A percentile compares a stretch with the other conserved stretches of the same genome.
These are phyloP conservation scores for Encarsia formosa DNA, from an alignment of 2,888 invertebrate genomes.

Conservation along the genomic window DNA sequence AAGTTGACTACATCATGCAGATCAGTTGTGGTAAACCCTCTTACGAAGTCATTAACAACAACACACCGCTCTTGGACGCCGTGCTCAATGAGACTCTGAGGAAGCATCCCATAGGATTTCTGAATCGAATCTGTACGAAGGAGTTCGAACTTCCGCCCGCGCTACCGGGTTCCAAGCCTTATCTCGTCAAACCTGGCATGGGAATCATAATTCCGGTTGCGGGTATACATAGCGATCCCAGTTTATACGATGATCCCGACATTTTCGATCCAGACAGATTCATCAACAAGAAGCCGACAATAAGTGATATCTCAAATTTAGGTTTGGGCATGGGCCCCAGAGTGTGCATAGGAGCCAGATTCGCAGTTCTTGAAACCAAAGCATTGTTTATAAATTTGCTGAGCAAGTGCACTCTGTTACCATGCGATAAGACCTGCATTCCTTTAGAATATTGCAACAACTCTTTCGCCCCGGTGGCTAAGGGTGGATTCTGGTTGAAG, in stretches of 20 bases:
- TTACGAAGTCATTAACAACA: constrained; percentile 12
- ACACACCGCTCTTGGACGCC: constrained; percentile 16
- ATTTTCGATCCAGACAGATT: constrained; percentile 49
- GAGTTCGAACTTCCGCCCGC: constrained; percentile 43
- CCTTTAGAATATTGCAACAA: constrained; percentile 40
- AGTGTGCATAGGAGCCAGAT: constrained; percentile 46
- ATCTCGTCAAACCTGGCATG: constrained; percentile 38
- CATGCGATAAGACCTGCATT: constrained; percentile 47
- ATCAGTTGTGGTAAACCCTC: not conserved
- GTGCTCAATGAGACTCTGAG: constrained; percentile 37
- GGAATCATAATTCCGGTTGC: constrained; percentile 42
- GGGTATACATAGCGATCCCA: constrained; percentile 45
- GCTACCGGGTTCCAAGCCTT: constrained; percentile 39
- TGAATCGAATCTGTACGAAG: constrained; percentile 42
- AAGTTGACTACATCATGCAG: constrained; percentile 53
- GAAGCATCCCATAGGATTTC: constrained; percentile 34
- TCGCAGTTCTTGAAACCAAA: constrained; percentile 45
- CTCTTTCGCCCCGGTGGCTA: not conserved
- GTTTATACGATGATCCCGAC: constrained; percentile 45
- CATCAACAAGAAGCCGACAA: constrained; percentile 21
- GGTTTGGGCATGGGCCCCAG: constrained; percentile 41
- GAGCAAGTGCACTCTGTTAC: constrained; percentile 31
- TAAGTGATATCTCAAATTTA: constrained; percentile 26
- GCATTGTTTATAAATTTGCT: constrained; percentile 34
- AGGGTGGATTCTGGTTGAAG: constrained; percentile 16